These are phyloP conservation scores for Cygnus olor DNA, from an alignment of 2,797 vertebrate genomes.

Conservation along the genomic window DNA sequence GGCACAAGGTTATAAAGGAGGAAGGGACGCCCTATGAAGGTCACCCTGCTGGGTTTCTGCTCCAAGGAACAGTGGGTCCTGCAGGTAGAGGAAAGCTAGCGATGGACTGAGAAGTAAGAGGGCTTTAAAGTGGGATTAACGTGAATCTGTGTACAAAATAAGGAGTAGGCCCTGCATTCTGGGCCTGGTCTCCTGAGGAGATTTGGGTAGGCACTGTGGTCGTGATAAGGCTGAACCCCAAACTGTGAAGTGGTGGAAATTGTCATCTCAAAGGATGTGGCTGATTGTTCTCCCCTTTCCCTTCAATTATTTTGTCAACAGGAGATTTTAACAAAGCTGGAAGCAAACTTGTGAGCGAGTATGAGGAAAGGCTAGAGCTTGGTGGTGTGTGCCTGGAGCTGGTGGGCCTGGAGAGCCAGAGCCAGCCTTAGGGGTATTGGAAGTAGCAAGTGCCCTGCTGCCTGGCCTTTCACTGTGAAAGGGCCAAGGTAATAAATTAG, in stretches of 20 bases:
- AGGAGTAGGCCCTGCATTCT: neutral
- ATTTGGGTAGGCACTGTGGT: neutral
- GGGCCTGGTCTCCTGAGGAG: neutral
- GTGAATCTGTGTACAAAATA: neutral
- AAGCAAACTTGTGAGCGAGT: neutral
- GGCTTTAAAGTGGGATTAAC: fast-evolving
- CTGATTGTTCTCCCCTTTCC: neutral
- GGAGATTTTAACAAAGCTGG: neutral
- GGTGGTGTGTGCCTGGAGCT: neutral
- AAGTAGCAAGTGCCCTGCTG: neutral
- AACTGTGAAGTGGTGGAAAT: neutral
- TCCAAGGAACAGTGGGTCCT: fast-evolving
- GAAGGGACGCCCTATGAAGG: fast-evolving
- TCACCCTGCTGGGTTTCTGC: fast-evolving
- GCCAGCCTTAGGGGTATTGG: neutral
- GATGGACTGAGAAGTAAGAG: neutral
- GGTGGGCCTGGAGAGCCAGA: neutral
- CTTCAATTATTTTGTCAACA: neutral
- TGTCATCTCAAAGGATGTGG: neutral
- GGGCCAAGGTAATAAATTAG: neutral
- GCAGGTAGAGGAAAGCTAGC: neutral
- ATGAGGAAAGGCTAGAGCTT: neutral
- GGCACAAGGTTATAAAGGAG: neutral
- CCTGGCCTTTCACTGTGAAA: neutral
- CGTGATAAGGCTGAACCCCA: fast-evolving